Percentiles rank a stretch among this genome's conserved stretches.
Conservation (phyloP, 2,888 invertebrate genomes). For the Xestia rhomboidea region DNA sequence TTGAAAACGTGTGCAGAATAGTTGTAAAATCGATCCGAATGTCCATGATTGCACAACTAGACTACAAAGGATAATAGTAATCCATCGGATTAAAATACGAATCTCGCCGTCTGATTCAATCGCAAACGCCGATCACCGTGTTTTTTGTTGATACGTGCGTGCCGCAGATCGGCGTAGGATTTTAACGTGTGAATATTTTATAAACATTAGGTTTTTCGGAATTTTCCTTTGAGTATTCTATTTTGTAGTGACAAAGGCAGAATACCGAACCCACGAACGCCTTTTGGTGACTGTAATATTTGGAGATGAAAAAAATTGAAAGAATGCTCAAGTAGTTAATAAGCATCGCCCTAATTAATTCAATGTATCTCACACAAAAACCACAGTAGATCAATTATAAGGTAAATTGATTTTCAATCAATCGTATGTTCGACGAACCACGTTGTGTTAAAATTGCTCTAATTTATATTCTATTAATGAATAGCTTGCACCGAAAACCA, state of each 20-base stretch:
- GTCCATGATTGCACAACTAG: conserved; percentile 43
- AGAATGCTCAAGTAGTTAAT: not conserved
- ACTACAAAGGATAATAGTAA: conserved; percentile 50
- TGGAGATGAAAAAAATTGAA: not conserved
- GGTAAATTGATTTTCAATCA: not conserved
- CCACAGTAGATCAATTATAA: not conserved
- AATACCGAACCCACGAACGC: not conserved
- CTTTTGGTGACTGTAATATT: not conserved
- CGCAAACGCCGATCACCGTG: conserved; percentile 20
- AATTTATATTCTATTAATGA: not conserved
- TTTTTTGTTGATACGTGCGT: conserved; percentile 43
- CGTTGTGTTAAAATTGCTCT: conserved; percentile 4
- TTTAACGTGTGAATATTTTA: conserved; percentile 36
- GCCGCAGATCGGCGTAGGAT: conserved; percentile 4
- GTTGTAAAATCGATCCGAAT: conserved; percentile 37
- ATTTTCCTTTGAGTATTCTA: conserved; percentile 3
- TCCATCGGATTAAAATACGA: conserved; percentile 40
- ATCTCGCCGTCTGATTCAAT: conserved; percentile 39
- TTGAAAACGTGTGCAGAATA: conserved; percentile 28
- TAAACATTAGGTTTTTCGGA: conserved; percentile 14
- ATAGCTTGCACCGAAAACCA: not conserved
- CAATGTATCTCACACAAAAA: not conserved
- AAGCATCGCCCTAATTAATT: not conserved
- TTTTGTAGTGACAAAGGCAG: not conserved
- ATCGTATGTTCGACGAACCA: no score